These are phyloP conservation scores for Pandion haliaetus DNA, from an alignment of 2,113 vertebrate species.

Conservation along the genomic window DNA sequence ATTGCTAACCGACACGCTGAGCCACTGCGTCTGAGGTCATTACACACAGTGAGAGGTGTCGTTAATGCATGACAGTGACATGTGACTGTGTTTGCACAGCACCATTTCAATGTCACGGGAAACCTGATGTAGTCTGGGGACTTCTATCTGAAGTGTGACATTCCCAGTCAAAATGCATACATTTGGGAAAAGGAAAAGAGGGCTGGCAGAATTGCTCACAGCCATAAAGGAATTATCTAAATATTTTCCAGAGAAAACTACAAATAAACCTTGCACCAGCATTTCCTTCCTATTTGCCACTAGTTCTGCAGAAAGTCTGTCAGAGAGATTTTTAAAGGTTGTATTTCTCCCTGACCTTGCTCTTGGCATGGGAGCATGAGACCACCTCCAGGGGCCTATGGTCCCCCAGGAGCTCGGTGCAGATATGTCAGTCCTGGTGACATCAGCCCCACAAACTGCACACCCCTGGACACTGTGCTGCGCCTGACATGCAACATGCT, in stretches of 20 bases:
- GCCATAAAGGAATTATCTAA: background rate
- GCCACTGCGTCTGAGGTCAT: background rate
- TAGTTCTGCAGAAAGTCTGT: background rate
- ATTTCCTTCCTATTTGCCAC: background rate
- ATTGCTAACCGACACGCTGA: background rate
- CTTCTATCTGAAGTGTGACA: background rate
- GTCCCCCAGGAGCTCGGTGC: background rate
- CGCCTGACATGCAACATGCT: fast-evolving
- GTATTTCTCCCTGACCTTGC: background rate
- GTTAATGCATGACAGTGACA: background rate
- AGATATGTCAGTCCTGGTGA: background rate
- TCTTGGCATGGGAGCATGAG: background rate
- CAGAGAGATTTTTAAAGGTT: background rate
- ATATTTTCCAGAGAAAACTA: background rate
- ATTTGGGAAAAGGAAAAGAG: background rate
- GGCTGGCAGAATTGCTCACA: background rate
- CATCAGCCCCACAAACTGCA: background rate
- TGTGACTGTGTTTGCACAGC: background rate
- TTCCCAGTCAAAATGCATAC: background rate
- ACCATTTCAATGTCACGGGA: background rate
- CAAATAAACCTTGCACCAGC: background rate
- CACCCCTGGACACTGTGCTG: fast-evolving
- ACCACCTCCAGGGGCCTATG: background rate
- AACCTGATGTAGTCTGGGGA: background rate
- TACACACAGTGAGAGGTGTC: background rate